Evolutionary conservation across 2,888 invertebrate species (phyloP).

Genomic region (Steinernema carpocapsae): DNA sequence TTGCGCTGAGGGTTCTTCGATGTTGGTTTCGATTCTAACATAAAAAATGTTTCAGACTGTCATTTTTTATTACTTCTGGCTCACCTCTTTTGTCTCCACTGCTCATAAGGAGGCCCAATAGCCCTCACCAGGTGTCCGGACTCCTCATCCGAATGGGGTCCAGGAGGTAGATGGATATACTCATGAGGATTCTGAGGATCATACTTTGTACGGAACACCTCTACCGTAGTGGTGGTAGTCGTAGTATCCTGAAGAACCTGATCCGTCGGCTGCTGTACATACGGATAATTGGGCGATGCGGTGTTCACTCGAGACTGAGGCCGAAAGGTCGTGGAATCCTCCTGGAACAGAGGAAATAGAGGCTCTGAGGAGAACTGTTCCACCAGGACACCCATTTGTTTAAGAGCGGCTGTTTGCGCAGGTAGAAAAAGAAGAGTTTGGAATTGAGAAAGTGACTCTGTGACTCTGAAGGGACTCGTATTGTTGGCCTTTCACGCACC

Average conservation of each 20-base stretch:
- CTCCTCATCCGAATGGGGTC: slow-evolving; percentile 37
- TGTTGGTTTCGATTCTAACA: not conserved
- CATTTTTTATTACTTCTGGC: not conserved
- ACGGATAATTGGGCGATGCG: not conserved
- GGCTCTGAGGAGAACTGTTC: not conserved
- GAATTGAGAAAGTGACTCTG: not conserved
- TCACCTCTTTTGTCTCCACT: slow-evolving; percentile 53
- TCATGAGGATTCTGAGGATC: slow-evolving; percentile 43
- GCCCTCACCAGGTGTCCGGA: slow-evolving; percentile 39
- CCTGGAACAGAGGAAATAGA: slow-evolving; percentile 12
- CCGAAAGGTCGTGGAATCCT: not conserved
- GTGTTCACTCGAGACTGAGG: slow-evolving; percentile 7
- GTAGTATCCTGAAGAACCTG: slow-evolving; percentile 45
- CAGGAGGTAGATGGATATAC: slow-evolving; percentile 46
- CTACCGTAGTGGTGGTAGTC: slow-evolving; percentile 50
- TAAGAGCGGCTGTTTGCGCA: slow-evolving; percentile 18
- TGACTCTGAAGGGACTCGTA: too few relatives aligned
- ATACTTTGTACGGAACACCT: slow-evolving; percentile 43
- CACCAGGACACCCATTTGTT: slow-evolving; percentile 15
- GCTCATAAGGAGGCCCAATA: slow-evolving; percentile 43
- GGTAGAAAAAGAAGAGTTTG: slow-evolving; percentile 1
- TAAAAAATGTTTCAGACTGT: not conserved
- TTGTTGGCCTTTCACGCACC: too few relatives aligned
- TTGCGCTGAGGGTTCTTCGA: not conserved
- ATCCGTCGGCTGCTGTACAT: slow-evolving; percentile 36